These are phyloP conservation scores for Eospalax fontanierii DNA, from an alignment of 2,797 vertebrate species.

Conservation along the genomic window DNA sequence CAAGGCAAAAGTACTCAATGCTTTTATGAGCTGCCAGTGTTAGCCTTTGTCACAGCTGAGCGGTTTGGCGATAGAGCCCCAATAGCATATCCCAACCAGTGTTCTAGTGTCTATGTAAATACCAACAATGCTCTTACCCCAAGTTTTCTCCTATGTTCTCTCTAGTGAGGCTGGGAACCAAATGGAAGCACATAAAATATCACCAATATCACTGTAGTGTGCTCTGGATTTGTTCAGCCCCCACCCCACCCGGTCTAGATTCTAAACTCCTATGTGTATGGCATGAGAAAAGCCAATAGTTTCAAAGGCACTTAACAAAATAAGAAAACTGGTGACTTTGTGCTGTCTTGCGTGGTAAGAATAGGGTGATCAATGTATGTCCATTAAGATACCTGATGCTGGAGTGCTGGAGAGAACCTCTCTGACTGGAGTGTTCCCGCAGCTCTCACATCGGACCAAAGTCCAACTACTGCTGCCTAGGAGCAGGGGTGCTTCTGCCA, in stretches of 20 bases:
- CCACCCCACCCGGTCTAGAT: no score
- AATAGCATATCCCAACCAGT: background rate
- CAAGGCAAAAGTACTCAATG: background rate
- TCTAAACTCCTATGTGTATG: background rate
- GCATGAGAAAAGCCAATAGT: background rate
- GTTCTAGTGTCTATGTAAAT: background rate
- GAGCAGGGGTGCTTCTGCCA: no score
- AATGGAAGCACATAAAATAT: background rate
- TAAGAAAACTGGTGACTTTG: background rate
- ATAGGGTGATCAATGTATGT: background rate
- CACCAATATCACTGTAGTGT: background rate
- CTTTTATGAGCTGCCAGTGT: background rate
- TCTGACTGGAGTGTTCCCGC: background rate
- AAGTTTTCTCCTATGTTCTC: background rate
- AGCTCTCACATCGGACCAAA: background rate
- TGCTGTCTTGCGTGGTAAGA: background rate
- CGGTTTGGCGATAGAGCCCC: background rate
- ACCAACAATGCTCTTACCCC: background rate
- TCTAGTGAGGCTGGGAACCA: background rate
- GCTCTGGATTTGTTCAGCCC: background rate
- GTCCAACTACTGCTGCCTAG: no score
- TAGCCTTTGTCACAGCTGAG: background rate
- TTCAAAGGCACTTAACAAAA: background rate
- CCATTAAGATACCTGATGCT: background rate
- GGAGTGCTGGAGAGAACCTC: background rate